Evolutionary conservation across 2,888 invertebrate species (phyloP).

Genomic region (Nesidiocoris tenuis): DNA sequence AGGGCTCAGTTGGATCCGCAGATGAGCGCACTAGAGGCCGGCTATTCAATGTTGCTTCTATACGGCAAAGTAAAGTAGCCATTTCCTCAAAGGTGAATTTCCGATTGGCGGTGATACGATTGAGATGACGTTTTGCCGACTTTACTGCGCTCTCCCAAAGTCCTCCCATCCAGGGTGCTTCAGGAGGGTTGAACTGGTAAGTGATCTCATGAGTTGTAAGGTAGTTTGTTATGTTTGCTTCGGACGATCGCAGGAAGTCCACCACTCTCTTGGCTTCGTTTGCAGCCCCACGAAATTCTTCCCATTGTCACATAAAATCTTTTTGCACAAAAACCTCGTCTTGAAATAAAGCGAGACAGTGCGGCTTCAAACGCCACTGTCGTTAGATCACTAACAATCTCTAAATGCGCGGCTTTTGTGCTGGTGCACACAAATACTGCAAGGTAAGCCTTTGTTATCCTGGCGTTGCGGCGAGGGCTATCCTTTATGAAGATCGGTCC

Average conservation of each 20-base stretch:
- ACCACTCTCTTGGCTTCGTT: neutral
- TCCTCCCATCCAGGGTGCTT: constrained; percentile 17
- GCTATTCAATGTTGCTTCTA: constrained; percentile 39
- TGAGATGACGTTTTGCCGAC: constrained; percentile 27
- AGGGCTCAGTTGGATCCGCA: neutral
- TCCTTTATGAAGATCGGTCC: constrained; percentile 11
- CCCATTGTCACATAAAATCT: constrained; percentile 1
- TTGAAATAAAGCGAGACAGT: constrained; percentile 10
- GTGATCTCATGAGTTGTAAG: neutral
- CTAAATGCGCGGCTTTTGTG: constrained; percentile 17
- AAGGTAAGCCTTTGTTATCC: neutral
- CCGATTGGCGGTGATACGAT: constrained; percentile 6
- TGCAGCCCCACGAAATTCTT: neutral
- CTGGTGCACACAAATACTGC: constrained; percentile 11
- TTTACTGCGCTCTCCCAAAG: constrained; percentile 17
- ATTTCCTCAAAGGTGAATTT: constrained; percentile 35
- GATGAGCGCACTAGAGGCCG: constrained; percentile 15
- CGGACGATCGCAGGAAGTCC: neutral
- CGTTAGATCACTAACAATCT: constrained; percentile 2
- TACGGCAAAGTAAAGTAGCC: constrained; percentile 10
- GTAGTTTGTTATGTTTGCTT: neutral
- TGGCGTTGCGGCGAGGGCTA: constrained; percentile 3
- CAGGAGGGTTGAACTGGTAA: constrained; percentile 15
- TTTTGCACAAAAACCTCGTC: constrained; percentile 1
- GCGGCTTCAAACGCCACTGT: constrained; percentile 7